Evolutionary conservation across 1,140 invertebrate genomes (phyloP).

Genomic region (Pteromalus puparum): DNA sequence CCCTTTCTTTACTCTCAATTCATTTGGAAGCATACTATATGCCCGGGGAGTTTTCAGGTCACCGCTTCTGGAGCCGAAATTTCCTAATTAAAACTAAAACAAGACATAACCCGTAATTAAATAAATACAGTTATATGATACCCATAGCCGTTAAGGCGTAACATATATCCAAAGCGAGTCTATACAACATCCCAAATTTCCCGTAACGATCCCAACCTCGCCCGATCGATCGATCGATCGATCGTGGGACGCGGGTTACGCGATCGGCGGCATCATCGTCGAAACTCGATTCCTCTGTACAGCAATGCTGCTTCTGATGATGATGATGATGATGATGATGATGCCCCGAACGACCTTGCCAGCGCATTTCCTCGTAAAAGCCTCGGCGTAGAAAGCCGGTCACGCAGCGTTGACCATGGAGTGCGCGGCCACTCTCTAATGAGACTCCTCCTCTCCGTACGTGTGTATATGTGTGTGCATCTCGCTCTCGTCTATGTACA

Average conservation of each 20-base stretch:
- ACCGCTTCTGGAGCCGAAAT: neutral
- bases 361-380: conserved; percentile 14
- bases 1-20: neutral
- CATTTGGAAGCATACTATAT: neutral
- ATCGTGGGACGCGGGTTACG: neutral
- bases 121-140: neutral
- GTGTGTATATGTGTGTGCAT: conserved; percentile 53
- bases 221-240: neutral
- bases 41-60: neutral
- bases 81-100: neutral
- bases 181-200: neutral
- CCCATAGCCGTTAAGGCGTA: neutral
- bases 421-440: conserved; percentile 75
- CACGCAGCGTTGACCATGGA: conserved; percentile 74
- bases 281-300: neutral
- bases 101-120: neutral
- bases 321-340: neutral
- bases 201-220: neutral
- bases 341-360: neutral
- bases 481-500: conserved; percentile 52
- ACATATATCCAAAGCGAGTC: neutral
- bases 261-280: neutral
- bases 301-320: too few species aligned
- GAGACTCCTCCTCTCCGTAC: conserved; percentile 63
- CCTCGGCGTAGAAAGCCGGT: conserved; percentile 73